These are phyloP conservation scores for Enteromius unitaeniatus DNA, from an alignment of 2,797 vertebrate genomes.

Conservation along the genomic window DNA sequence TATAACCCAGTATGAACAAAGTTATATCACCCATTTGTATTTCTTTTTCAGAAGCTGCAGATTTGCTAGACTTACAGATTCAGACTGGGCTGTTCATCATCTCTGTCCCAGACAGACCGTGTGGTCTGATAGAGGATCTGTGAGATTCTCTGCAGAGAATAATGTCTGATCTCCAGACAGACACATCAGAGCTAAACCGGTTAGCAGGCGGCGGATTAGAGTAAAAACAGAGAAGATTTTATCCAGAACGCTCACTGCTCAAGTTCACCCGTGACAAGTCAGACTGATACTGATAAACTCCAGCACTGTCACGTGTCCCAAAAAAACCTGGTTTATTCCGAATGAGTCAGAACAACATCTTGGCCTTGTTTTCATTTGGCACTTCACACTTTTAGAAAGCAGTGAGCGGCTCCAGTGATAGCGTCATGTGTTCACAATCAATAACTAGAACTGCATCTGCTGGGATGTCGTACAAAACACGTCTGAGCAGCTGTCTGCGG, in stretches of 20 bases:
- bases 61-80: not conserved
- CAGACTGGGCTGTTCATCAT: not conserved
- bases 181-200: constrained; percentile 41
- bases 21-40: not conserved
- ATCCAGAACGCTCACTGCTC: not conserved
- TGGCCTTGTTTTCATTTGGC: not conserved
- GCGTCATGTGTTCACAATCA: not conserved
- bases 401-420: not conserved
- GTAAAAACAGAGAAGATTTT: constrained; percentile 49
- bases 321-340: not conserved
- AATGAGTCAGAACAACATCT: not conserved
- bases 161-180: constrained; percentile 15
- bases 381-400: not conserved
- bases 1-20: not conserved
- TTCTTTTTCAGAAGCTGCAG: not conserved
- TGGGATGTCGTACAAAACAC: not conserved
- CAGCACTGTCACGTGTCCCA: not conserved
- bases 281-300: not conserved
- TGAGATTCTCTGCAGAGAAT: not conserved
- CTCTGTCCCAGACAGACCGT: not conserved
- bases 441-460: too few relatives aligned
- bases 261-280: not conserved
- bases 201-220: constrained; percentile 49
- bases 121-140: not conserved
- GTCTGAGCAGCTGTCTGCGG: not conserved